Conservation (phyloP, 2,113 vertebrate species). For the Columba livia region DNA sequence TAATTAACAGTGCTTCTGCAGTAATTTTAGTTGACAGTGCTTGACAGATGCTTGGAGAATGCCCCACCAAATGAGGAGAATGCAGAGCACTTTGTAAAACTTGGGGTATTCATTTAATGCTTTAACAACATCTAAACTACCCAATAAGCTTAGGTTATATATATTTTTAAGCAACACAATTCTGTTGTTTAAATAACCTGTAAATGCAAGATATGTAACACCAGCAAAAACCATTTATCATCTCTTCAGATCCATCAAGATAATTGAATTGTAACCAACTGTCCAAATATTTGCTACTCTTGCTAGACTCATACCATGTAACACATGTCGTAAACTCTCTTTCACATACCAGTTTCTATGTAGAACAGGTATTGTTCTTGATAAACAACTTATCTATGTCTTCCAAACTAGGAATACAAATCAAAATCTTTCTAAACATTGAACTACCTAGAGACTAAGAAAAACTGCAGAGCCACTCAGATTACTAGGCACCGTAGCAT, state of each 20-base stretch:
- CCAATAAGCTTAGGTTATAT: not conserved
- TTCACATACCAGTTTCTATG: not conserved
- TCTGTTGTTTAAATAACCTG: not conserved
- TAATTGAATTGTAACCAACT: not conserved
- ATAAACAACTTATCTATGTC: not conserved
- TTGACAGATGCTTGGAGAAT: not conserved
- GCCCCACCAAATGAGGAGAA: not conserved
- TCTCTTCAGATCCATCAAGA: slow-evolving; percentile 9
- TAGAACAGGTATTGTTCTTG: not conserved
- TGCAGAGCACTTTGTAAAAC: not conserved
- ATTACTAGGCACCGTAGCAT: not conserved
- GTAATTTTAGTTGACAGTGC: not conserved
- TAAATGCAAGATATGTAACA: not conserved
- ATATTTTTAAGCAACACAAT: not conserved
- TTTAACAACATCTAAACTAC: slow-evolving; percentile 22
- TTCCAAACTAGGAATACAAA: not conserved
- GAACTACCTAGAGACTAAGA: not conserved
- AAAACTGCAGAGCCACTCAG: not conserved
- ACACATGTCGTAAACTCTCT: slow-evolving; percentile 52
- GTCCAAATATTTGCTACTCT: not conserved
- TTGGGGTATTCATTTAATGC: not conserved
- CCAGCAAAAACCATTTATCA: not conserved
- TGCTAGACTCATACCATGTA: not conserved
- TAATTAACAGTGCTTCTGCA: not conserved
- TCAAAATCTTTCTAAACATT: slow-evolving; percentile 24